A percentile compares a stretch with the other conserved stretches of the same genome.
Conservation (phyloP, 2,888 invertebrate genomes). For the Synanthedon formicaeformis region DNA sequence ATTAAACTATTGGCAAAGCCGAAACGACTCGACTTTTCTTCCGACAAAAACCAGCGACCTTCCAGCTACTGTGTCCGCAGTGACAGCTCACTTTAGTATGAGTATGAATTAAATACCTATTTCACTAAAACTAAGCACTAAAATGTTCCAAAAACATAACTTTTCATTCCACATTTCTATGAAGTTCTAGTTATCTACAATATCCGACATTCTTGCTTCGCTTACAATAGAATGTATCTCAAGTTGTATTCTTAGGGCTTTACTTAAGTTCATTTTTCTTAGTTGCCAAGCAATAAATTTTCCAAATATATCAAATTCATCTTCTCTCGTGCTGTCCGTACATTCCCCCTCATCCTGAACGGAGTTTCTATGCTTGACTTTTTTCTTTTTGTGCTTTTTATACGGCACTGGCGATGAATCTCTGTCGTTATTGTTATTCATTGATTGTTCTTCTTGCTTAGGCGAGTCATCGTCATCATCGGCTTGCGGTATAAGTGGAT, state of each 20-base stretch:
- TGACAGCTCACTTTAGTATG: no score
- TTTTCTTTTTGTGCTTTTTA: slow-evolving; percentile 38
- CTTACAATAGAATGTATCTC: slow-evolving; percentile 42
- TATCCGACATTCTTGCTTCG: slow-evolving; percentile 36
- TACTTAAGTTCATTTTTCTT: slow-evolving; percentile 34
- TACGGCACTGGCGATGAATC: slow-evolving; percentile 10
- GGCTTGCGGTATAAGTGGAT: slow-evolving; percentile 33
- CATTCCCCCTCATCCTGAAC: slow-evolving; percentile 14
- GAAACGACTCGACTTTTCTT: no score
- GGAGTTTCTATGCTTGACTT: slow-evolving; percentile 22
- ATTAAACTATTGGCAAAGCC: no score
- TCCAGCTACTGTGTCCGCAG: no score
- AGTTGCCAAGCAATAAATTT: slow-evolving; percentile 45
- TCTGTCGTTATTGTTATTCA: slow-evolving; percentile 20
- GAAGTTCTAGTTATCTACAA: slow-evolving; percentile 7
- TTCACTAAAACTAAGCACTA: no score
- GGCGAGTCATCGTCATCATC: slow-evolving; percentile 34
- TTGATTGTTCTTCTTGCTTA: slow-evolving; percentile 15
- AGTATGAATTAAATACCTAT: no score
- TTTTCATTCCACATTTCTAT: background rate
- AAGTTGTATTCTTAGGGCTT: slow-evolving; percentile 35
- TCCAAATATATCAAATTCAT: slow-evolving; percentile 52
- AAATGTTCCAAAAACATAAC: no score
- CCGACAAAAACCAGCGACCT: no score
- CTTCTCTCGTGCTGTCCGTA: slow-evolving; percentile 18